These are phyloP conservation scores for Diadophis punctatus DNA, from an alignment of 2,113 vertebrate genomes.

Conservation along the genomic window DNA sequence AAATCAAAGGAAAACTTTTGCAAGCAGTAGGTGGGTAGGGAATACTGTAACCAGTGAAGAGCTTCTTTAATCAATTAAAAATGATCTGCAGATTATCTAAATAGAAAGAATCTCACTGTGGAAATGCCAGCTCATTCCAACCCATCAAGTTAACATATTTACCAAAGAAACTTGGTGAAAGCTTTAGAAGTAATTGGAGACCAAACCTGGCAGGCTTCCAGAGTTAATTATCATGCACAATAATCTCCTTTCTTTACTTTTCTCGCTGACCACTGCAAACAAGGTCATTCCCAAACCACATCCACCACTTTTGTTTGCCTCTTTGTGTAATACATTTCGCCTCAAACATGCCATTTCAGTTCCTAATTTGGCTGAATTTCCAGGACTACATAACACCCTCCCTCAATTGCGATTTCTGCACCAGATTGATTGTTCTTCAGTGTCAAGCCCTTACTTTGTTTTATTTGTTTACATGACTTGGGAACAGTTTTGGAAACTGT, in stretches of 20 bases:
- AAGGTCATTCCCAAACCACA: conserved; percentile 2
- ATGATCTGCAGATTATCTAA: neutral
- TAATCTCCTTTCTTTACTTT: conserved; percentile 34
- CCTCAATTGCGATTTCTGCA: neutral
- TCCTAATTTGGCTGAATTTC: neutral
- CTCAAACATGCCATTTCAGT: conserved; percentile 22
- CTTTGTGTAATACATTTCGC: conserved; percentile 19
- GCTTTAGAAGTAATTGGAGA: conserved; percentile 40
- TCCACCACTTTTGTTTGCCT: neutral
- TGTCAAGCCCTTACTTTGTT: neutral
- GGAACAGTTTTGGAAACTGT: neutral
- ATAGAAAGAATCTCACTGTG: neutral
- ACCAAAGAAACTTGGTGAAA: neutral
- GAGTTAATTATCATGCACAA: conserved; percentile 43
- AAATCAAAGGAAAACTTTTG: neutral
- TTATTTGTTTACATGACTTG: neutral
- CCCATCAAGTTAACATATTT: neutral
- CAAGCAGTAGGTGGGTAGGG: neutral
- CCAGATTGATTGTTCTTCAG: neutral
- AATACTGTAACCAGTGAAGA: neutral
- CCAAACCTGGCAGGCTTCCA: conserved; percentile 22
- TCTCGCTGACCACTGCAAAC: conserved; percentile 2
- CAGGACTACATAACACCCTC: neutral
- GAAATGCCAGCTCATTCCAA: conserved; percentile 2
- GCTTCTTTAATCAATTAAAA: neutral